phyloP scores from a whole-genome alignment of 2,797 vertebrate genomes.

The Gallinago nigripennis region DNA sequence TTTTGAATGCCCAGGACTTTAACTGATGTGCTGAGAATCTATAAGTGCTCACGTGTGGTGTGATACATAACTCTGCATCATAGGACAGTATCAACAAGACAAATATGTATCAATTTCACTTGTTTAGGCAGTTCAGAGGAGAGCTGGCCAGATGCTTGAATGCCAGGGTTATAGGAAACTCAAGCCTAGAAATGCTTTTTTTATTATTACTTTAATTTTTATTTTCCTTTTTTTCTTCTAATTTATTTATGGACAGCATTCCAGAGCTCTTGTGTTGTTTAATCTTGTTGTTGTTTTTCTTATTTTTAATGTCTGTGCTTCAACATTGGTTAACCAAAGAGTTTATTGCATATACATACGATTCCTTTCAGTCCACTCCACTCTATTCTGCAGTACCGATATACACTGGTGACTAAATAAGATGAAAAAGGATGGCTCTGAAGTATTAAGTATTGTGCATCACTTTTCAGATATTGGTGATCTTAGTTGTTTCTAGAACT shows the following conservation, averaged over 20 bases:
- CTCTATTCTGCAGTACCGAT: not conserved
- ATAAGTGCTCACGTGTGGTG: not conserved
- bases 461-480: not conserved
- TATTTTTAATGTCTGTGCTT: not conserved
- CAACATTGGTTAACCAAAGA: not conserved
- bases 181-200: not conserved
- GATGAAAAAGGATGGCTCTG: not conserved
- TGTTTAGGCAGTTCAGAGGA: not conserved
- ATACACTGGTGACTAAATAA: not conserved
- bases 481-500: not conserved
- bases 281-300: not conserved
- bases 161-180: not conserved
- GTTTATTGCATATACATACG: conserved; percentile 4
- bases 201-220: not conserved
- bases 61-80: not conserved
- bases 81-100: not conserved
- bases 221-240: not conserved
- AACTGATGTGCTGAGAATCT: not conserved
- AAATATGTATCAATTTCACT: not conserved
- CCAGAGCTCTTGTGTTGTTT: not conserved
- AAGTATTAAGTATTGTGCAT: not conserved
- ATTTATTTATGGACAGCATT: not conserved
- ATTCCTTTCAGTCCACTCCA: not conserved
- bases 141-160: not conserved
- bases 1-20: not conserved